phyloP scores from a whole-genome alignment of 1,140 invertebrate species.

The Branchinecta lynchi region DNA sequence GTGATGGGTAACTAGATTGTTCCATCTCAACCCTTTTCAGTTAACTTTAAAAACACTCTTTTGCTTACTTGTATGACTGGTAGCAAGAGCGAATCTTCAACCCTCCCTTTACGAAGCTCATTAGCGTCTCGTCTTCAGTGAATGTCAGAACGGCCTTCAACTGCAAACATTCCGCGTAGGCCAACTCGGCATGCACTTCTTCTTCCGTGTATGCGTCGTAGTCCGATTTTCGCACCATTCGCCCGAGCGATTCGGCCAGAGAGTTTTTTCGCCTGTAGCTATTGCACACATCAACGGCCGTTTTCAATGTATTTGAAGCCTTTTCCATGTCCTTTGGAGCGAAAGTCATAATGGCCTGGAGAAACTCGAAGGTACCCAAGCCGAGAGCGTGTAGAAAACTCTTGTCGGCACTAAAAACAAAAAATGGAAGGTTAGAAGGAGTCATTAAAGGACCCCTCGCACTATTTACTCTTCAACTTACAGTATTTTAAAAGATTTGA shows the following conservation, averaged over 20 bases:
- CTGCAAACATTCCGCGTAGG: slow-evolving; percentile 77
- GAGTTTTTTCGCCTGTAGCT: slow-evolving; percentile 50
- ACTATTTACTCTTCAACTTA: too few species aligned
- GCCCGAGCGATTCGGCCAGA: slow-evolving; percentile 57
- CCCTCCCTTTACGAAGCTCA: slow-evolving; percentile 83
- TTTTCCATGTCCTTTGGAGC: slow-evolving; percentile 58
- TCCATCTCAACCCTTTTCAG: too few species aligned
- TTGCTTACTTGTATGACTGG: slow-evolving; percentile 71
- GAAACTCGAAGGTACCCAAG: slow-evolving; percentile 67
- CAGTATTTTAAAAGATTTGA: too few species aligned
- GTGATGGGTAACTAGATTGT: too few species aligned
- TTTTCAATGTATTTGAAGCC: slow-evolving; percentile 53
- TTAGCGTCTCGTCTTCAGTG: slow-evolving; percentile 83
- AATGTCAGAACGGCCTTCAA: slow-evolving; percentile 76
- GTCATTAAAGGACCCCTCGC: too few species aligned
- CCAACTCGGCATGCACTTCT: slow-evolving; percentile 87
- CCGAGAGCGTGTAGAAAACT: slow-evolving; percentile 90
- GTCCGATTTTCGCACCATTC: slow-evolving; percentile 60
- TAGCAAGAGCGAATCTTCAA: slow-evolving; percentile 83
- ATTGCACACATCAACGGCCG: slow-evolving; percentile 58
- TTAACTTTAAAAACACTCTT: too few species aligned
- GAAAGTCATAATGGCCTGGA: slow-evolving; percentile 84
- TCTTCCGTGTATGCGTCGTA: slow-evolving; percentile 57
- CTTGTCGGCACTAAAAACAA: slow-evolving; percentile 46
- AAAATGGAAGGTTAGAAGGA: slow-evolving; percentile 17